These are phyloP conservation scores for Hyposoter dolosus DNA, from an alignment of 2,888 invertebrate species.

Conservation along the genomic window DNA sequence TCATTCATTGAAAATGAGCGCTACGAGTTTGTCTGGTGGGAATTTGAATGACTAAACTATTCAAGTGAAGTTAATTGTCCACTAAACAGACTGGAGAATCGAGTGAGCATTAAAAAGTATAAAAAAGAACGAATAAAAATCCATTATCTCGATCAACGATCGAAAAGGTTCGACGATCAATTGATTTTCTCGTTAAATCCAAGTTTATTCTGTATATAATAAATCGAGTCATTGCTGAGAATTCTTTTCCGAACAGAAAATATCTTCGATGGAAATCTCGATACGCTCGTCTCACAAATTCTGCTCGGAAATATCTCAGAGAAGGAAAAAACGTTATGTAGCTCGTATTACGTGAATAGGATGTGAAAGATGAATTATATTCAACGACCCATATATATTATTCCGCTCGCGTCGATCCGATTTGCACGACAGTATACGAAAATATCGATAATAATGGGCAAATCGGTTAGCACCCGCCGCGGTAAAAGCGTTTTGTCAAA, in stretches of 20 bases:
- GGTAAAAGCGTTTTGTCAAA: constrained; percentile 25
- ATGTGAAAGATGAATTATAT: constrained; percentile 22
- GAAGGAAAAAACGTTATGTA: neutral
- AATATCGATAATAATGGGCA: constrained; percentile 33
- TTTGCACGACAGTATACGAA: constrained; percentile 43
- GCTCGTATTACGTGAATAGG: constrained; percentile 11
- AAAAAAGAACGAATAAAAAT: neutral
- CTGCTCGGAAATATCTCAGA: neutral
- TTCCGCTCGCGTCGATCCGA: constrained; percentile 16
- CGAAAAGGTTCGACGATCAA: neutral
- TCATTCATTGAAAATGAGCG: constrained; percentile 18
- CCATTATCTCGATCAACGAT: neutral
- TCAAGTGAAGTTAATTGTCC: constrained; percentile 28
- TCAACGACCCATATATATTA: constrained; percentile 33
- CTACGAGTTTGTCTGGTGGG: neutral
- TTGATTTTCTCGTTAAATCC: neutral
- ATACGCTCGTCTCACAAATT: neutral
- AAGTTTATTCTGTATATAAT: too few species aligned
- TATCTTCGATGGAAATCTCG: neutral
- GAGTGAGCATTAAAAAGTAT: neutral
- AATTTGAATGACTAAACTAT: constrained; percentile 19
- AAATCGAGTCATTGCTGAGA: neutral
- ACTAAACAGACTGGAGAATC: neutral
- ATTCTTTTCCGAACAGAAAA: neutral
- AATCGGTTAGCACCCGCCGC: constrained; percentile 26